phyloP scores from a whole-genome alignment of 2,113 vertebrate species.

The Noctilio leporinus region DNA sequence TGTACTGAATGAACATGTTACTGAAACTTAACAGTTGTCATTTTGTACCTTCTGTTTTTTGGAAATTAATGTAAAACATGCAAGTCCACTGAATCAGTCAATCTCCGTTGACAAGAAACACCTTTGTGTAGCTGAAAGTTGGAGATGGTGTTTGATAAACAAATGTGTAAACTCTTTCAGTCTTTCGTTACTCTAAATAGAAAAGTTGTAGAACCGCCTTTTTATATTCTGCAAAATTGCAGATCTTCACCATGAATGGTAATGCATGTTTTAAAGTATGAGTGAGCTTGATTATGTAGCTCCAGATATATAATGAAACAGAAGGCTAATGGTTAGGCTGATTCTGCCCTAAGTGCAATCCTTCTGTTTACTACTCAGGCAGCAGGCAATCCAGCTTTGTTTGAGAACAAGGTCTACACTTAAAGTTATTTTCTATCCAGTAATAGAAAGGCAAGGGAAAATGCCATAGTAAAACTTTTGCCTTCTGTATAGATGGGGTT shows the following conservation, averaged over 20 bases:
- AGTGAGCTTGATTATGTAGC: background rate
- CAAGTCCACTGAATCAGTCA: background rate
- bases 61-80: background rate
- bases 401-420: background rate
- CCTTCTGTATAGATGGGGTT: background rate
- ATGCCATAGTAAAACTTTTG: background rate
- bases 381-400: conserved; percentile 16
- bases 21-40: background rate
- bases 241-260: conserved; percentile 28
- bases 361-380: conserved; percentile 27
- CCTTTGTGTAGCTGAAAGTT: background rate
- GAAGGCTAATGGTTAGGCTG: conserved; percentile 35
- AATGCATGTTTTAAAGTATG: conserved; percentile 39
- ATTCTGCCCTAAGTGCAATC: conserved; percentile 25
- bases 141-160: background rate
- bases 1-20: background rate
- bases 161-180: background rate
- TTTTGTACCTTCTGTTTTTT: background rate
- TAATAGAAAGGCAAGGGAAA: background rate
- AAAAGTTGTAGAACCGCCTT: background rate
- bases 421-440: background rate
- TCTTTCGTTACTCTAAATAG: background rate
- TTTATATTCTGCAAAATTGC: background rate
- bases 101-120: background rate
- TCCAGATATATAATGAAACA: conserved; percentile 27